Conservation (phyloP, 2,888 invertebrate species). For the Aspidiotus destructor region DNA sequence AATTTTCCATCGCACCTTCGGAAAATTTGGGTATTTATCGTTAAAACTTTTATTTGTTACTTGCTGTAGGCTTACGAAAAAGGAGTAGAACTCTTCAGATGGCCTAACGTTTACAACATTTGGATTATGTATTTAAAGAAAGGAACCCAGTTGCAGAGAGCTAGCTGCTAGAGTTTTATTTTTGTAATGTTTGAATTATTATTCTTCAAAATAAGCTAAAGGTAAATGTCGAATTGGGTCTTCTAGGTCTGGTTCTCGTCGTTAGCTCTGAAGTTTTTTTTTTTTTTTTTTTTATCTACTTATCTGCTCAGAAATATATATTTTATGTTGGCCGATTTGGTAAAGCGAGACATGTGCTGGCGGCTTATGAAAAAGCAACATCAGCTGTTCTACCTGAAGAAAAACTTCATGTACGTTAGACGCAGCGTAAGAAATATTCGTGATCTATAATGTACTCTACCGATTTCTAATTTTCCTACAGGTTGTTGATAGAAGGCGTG, state of each 20-base stretch:
- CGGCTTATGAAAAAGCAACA: slow-evolving; percentile 95
- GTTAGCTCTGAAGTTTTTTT: too few species aligned
- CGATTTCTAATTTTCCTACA: too few species aligned
- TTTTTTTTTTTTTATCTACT: neutral
- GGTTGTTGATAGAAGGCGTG: too few species aligned
- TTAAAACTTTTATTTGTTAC: slow-evolving; percentile 15
- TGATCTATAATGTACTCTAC: neutral
- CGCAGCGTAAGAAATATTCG: slow-evolving; percentile 40
- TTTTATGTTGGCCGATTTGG: slow-evolving; percentile 96
- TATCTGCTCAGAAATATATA: slow-evolving; percentile 60
- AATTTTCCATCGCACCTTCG: neutral
- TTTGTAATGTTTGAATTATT: slow-evolving; percentile 94
- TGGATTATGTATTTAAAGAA: slow-evolving; percentile 98
- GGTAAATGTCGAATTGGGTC: slow-evolving; percentile 41
- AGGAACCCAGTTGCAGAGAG: slow-evolving; percentile 88
- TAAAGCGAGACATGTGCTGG: slow-evolving; percentile 94
- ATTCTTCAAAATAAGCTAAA: slow-evolving; percentile 91
- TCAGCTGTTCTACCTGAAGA: slow-evolving; percentile 83
- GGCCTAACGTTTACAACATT: slow-evolving; percentile 99
- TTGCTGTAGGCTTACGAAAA: slow-evolving; percentile 80
- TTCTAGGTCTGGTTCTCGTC: neutral
- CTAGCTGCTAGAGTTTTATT: slow-evolving; percentile 96
- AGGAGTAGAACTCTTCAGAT: slow-evolving; percentile 96
- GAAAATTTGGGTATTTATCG: neutral
- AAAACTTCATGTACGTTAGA: slow-evolving; percentile 60